Percentiles rank a stretch among this genome's conserved stretches.
These are phyloP conservation scores for Procavia capensis DNA, from an alignment of 2,113 vertebrate species.

Conservation along the genomic window DNA sequence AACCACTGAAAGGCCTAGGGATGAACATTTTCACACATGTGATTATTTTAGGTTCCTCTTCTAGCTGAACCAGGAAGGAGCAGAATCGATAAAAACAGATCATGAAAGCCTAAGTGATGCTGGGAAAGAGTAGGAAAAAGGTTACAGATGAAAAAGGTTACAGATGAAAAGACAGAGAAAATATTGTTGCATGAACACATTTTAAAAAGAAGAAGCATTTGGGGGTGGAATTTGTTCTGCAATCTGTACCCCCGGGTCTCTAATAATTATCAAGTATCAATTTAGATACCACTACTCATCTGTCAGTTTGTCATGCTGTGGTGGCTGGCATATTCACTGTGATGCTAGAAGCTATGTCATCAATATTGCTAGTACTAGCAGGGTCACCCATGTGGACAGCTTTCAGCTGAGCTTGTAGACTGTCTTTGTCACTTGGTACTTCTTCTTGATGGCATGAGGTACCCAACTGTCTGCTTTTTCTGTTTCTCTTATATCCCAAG, in stretches of 20 bases:
- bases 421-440: too few species aligned
- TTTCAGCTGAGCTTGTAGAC: too few species aligned
- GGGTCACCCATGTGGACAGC: too few species aligned
- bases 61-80: background rate
- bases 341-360: too few species aligned
- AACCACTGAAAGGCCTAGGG: background rate
- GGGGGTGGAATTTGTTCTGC: background rate
- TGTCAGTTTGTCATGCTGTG: too few species aligned
- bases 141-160: background rate
- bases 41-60: constrained; percentile 49
- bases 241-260: background rate
- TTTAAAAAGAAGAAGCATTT: background rate
- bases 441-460: too few species aligned
- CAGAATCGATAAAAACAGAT: constrained; percentile 12
- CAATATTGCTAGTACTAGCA: too few species aligned
- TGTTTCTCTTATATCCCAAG: too few species aligned
- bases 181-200: background rate
- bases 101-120: background rate
- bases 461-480: too few species aligned
- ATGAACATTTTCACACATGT: constrained; percentile 5
- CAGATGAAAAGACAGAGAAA: background rate
- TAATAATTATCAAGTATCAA: constrained; percentile 8
- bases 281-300: too few species aligned
- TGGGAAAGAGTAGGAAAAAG: background rate
- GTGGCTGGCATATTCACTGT: too few species aligned